Conservation (phyloP, 35 echinoderm and acorn worm species). For the Chiridota heheva region DNA sequence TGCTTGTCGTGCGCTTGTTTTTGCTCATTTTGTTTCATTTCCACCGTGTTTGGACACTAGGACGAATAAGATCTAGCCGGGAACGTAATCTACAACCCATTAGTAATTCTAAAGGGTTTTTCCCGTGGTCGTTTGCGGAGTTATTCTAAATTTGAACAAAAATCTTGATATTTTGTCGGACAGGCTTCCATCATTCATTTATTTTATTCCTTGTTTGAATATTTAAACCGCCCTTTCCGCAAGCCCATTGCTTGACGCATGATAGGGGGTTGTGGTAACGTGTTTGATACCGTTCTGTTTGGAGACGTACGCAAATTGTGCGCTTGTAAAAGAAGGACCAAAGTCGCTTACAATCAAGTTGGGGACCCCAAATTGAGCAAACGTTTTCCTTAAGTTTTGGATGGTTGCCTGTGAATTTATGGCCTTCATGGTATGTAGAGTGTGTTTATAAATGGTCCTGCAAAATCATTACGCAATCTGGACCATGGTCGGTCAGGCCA, state of each 20-base stretch:
- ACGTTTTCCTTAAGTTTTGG: conserved; percentile 23
- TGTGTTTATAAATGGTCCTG: conserved; percentile 34
- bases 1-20: conserved; percentile 29
- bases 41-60: conserved; percentile 21
- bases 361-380: conserved; percentile 48
- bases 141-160: conserved; percentile 28
- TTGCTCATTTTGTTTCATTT: conserved; percentile 24
- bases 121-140: conserved; percentile 44
- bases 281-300: conserved; percentile 6
- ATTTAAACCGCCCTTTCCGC: conserved; percentile 20
- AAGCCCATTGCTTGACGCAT: conserved; percentile 36
- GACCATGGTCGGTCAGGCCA: conserved; percentile 44
- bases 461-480: conserved; percentile 53
- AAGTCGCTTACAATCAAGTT: neutral
- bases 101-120: conserved; percentile 43
- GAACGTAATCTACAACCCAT: conserved; percentile 28
- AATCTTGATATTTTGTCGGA: neutral
- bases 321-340: neutral
- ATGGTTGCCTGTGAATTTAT: conserved; percentile 35
- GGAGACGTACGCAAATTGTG: neutral
- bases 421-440: conserved; percentile 37
- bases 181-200: neutral
- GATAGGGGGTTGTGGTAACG: neutral
- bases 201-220: neutral
- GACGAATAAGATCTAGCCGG: conserved; percentile 1